A percentile compares a stretch with the other conserved stretches of the same genome.
phyloP scores from a whole-genome alignment of 2,797 vertebrate species.

The Leptoclinus maculatus region DNA sequence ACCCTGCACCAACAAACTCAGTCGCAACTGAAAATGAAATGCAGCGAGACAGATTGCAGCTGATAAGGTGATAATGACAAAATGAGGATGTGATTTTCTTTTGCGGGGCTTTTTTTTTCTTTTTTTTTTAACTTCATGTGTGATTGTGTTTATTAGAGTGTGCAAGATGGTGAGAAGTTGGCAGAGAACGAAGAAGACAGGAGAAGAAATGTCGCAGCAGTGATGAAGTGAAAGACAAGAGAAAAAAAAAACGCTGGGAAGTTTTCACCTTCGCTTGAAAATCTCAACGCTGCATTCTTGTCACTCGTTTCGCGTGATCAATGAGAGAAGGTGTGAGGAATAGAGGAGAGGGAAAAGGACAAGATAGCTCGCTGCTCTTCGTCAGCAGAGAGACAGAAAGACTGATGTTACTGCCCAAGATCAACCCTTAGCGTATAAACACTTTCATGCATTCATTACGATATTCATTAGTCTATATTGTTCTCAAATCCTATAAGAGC shows the following conservation, averaged over 20 bases:
- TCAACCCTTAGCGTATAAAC: conserved; percentile 15
- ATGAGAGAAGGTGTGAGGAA: conserved; percentile 41
- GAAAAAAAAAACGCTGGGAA: conserved; percentile 3
- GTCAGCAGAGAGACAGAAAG: conserved; percentile 2
- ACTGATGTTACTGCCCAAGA: background rate
- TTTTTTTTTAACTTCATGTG: background rate
- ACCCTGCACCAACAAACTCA: conserved; percentile 48
- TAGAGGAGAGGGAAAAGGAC: conserved; percentile 19
- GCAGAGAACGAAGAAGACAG: conserved; percentile 5
- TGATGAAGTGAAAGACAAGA: conserved; percentile 20
- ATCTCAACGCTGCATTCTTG: conserved; percentile 36
- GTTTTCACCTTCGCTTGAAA: conserved; percentile 48
- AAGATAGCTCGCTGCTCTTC: conserved; percentile 2
- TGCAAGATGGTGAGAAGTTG: conserved; percentile 24
- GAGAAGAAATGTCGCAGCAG: background rate
- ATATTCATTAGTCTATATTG: conserved; percentile 63
- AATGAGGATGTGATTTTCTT: conserved; percentile 55
- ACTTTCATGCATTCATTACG: background rate
- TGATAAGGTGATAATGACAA: conserved; percentile 63
- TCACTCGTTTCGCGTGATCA: conserved; percentile 32
- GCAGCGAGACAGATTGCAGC: conserved; percentile 51
- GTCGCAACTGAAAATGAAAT: conserved; percentile 65
- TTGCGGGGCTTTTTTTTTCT: conserved; percentile 4
- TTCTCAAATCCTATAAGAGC: conserved; percentile 56
- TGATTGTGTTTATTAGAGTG: conserved; percentile 32